These are phyloP conservation scores for Callocephalon fimbriatum DNA, from an alignment of 2,113 vertebrate species.

Conservation along the genomic window DNA sequence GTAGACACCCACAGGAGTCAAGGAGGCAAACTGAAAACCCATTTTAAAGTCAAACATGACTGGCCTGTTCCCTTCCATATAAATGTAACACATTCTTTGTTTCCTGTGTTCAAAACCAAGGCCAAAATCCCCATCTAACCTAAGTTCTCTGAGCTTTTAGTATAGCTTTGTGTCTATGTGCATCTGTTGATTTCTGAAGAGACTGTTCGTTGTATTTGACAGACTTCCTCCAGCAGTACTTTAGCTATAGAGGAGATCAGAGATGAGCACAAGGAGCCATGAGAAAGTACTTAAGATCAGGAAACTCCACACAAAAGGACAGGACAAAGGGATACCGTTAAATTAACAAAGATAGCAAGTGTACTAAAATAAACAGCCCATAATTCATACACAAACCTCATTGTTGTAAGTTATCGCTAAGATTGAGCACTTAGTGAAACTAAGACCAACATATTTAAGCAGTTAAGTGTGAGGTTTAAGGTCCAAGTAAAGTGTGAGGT, in stretches of 20 bases:
- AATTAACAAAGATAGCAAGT: background rate
- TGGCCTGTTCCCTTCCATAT: background rate
- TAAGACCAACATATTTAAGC: background rate
- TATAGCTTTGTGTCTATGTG: background rate
- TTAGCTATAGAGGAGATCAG: background rate
- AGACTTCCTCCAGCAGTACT: background rate
- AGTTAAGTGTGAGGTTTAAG: background rate
- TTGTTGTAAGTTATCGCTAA: background rate
- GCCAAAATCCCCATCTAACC: background rate
- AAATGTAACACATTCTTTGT: background rate
- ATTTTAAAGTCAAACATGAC: background rate
- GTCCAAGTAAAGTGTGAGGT: background rate
- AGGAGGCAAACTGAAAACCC: background rate
- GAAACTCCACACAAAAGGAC: background rate
- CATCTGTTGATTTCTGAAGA: background rate
- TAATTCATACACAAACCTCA: background rate
- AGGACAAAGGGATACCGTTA: background rate
- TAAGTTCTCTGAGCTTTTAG: background rate
- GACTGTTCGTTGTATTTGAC: background rate
- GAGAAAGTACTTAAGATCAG: background rate
- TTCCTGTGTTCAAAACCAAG: background rate
- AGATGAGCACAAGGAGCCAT: background rate
- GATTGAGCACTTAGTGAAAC: background rate
- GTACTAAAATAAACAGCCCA: background rate
- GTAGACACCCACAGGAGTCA: background rate